Evolutionary conservation across 2,888 invertebrate genomes (phyloP).

Genomic region (Loripinus fragilis): DNA sequence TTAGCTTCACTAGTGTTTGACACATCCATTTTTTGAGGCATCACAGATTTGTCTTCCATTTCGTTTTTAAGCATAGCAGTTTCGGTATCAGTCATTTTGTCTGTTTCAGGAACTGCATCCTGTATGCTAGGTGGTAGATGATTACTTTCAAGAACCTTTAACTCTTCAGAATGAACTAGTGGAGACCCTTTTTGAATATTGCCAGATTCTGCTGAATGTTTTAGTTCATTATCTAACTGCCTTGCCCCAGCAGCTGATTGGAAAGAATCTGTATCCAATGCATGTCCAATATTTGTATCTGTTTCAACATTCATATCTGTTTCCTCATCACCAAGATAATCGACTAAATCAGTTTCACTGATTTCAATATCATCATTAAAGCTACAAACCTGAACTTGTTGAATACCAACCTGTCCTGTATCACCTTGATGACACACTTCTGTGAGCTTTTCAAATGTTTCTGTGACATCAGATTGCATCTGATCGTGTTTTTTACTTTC

Average conservation of each 20-base stretch:
- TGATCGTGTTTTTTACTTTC: background rate
- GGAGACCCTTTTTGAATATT: background rate
- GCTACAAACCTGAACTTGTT: slow-evolving; percentile 7
- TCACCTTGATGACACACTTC: background rate
- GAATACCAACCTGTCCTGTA: background rate
- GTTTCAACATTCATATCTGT: background rate
- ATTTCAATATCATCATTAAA: slow-evolving; percentile 53
- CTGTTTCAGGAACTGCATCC: background rate
- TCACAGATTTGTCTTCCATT: background rate
- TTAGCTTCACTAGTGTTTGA: background rate
- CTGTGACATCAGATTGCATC: background rate
- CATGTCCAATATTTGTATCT: background rate
- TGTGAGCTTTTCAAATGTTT: background rate
- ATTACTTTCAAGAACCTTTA: background rate
- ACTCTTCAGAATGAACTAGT: background rate
- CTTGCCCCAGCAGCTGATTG: background rate
- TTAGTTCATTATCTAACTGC: background rate
- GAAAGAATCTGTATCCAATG: background rate
- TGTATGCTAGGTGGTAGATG: background rate
- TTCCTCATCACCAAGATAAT: slow-evolving; percentile 60
- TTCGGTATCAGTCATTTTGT: background rate
- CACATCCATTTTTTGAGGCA: background rate
- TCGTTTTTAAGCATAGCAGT: background rate
- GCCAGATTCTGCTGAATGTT: background rate
- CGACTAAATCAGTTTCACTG: slow-evolving; percentile 66